Conservation (phyloP, 2,113 vertebrate genomes). For the Ochotona princeps region DNA sequence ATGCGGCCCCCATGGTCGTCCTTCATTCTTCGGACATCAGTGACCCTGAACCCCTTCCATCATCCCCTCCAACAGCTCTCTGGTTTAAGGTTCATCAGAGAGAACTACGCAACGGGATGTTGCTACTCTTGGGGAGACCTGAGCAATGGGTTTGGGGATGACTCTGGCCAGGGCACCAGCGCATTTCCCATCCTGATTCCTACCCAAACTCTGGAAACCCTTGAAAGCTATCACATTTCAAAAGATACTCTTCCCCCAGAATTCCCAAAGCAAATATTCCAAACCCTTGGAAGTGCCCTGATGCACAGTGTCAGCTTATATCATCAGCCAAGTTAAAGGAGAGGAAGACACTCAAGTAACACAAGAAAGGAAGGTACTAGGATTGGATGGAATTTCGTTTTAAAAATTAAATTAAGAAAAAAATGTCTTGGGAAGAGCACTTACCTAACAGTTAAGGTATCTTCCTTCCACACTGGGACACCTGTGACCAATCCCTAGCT, state of each 20-base stretch:
- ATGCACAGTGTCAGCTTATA: neutral
- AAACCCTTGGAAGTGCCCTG: neutral
- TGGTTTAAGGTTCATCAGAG: neutral
- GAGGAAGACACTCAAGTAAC: slow-evolving; percentile 8
- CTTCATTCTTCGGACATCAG: neutral
- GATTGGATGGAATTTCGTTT: neutral
- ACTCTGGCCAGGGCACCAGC: neutral
- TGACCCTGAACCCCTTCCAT: neutral
- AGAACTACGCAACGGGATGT: neutral
- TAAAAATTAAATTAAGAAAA: neutral
- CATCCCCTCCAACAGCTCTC: neutral
- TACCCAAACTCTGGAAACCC: neutral
- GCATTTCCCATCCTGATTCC: neutral
- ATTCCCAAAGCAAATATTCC: neutral
- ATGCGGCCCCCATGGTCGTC: neutral
- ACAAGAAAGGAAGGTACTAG: neutral
- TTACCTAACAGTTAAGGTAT: too few relatives aligned
- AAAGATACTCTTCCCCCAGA: neutral
- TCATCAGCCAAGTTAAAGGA: neutral
- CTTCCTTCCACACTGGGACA: too few relatives aligned
- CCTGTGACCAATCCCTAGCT: too few relatives aligned
- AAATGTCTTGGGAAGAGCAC: too few relatives aligned
- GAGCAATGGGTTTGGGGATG: neutral
- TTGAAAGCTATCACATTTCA: neutral
- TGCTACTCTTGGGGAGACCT: neutral